These are phyloP conservation scores for Actinia tenebrosa DNA, from an alignment of 64 coral and sea anemone species.

Conservation along the genomic window DNA sequence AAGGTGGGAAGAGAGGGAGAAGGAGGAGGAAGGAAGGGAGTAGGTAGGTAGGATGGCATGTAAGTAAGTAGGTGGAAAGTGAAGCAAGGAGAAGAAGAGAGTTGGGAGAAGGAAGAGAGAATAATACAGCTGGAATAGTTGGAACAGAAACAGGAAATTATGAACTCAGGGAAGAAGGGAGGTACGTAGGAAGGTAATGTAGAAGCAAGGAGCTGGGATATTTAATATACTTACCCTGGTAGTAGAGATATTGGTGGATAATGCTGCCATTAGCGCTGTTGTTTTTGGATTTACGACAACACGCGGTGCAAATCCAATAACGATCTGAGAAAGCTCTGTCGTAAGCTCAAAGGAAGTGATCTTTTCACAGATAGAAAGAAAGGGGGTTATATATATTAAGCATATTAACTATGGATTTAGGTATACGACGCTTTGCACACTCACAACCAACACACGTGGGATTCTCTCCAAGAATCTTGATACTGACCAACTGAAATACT, in stretches of 20 bases:
- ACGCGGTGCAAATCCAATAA: slow-evolving; percentile 3
- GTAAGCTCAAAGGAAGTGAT: background rate
- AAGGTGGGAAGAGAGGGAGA: no score
- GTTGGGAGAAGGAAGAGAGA: no score
- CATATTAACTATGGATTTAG: no score
- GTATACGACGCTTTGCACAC: background rate
- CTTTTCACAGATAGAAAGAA: background rate
- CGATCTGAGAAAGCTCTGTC: background rate
- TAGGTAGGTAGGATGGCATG: no score
- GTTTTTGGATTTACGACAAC: background rate
- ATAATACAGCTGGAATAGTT: no score
- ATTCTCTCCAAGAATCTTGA: no score
- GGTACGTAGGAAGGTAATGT: background rate
- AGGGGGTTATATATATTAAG: background rate
- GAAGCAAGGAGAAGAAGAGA: no score
- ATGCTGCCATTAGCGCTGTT: background rate
- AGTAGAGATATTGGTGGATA: background rate
- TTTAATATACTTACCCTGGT: background rate
- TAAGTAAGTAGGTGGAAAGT: background rate
- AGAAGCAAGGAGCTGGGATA: background rate
- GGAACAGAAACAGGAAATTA: no score
- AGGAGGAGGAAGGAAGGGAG: no score
- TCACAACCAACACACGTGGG: background rate
- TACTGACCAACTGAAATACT: no score
- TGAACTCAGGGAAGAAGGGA: no score